These are phyloP conservation scores for Drosophila punjabiensis DNA, from an alignment of 1,140 invertebrate species.

Conservation along the genomic window DNA sequence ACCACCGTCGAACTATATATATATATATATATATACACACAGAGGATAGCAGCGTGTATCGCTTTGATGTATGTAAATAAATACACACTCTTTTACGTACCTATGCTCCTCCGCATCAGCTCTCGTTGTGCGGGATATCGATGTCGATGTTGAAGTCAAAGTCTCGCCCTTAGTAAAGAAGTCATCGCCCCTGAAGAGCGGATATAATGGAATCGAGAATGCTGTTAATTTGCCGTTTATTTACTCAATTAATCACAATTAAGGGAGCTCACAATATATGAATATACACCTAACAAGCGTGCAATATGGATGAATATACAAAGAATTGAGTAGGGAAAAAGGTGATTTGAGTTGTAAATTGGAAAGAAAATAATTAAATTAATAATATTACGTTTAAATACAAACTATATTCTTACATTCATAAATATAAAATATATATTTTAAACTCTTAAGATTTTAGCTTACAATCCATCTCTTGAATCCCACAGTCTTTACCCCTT, in stretches of 20 bases:
- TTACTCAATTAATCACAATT: conserved; percentile 23
- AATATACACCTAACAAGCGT: background rate
- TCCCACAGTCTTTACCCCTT: background rate
- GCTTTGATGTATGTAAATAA: conserved; percentile 24
- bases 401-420: too few relatives aligned
- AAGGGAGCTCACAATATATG: conserved; percentile 4
- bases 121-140: conserved; percentile 4
- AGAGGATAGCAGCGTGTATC: background rate
- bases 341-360: background rate
- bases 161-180: conserved; percentile 6
- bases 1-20: background rate
- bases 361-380: background rate
- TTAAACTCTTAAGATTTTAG: too few relatives aligned
- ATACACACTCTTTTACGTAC: background rate
- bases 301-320: background rate
- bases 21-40: conserved; percentile 1
- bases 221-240: conserved; percentile 21
- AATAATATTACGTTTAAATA: too few relatives aligned
- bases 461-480: background rate
- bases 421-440: too few relatives aligned
- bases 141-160: background rate
- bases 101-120: background rate
- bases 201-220: conserved; percentile 14
- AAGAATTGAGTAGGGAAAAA: background rate
- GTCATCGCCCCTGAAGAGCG: conserved; percentile 14